A percentile compares a stretch with the other conserved stretches of the same genome.
These are phyloP conservation scores for Synanthedon vespiformis DNA, from an alignment of 2,888 invertebrate species.

Conservation along the genomic window DNA sequence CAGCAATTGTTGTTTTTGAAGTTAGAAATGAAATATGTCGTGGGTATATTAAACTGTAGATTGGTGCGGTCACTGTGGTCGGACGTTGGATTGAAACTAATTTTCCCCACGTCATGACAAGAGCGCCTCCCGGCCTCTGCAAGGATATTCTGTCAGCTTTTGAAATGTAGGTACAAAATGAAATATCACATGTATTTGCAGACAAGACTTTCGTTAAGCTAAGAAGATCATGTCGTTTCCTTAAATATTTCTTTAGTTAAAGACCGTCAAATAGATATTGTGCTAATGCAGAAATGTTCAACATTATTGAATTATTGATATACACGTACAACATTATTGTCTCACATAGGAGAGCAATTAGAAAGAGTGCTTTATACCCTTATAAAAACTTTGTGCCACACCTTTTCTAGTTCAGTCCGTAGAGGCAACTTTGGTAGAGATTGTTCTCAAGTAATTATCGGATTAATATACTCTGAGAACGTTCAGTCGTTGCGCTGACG, in stretches of 20 bases:
- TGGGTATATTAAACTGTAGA: slow-evolving; percentile 16
- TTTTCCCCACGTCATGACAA: slow-evolving; percentile 49
- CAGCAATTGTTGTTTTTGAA: slow-evolving; percentile 3
- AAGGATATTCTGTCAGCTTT: slow-evolving; percentile 30
- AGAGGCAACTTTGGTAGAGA: slow-evolving; percentile 49
- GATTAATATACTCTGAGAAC: slow-evolving; percentile 62
- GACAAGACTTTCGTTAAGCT: not conserved
- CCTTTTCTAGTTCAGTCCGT: slow-evolving; percentile 36
- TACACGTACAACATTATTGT: too few relatives aligned
- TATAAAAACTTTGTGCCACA: slow-evolving; percentile 44
- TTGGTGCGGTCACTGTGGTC: slow-evolving; percentile 41
- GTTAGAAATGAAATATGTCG: slow-evolving; percentile 3
- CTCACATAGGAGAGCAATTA: slow-evolving; percentile 32
- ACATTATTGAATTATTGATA: too few relatives aligned
- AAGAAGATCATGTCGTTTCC: too few relatives aligned
- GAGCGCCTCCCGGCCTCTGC: slow-evolving; percentile 20
- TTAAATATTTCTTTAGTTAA: too few relatives aligned
- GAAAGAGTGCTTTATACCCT: slow-evolving; percentile 43
- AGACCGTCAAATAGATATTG: too few relatives aligned
- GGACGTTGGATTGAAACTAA: slow-evolving; percentile 48
- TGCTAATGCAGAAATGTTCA: too few relatives aligned
- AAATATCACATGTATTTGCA: slow-evolving; percentile 2
- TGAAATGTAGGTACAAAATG: slow-evolving; percentile 18
- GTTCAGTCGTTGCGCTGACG: slow-evolving; percentile 46
- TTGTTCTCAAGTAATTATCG: slow-evolving; percentile 68